A percentile compares a stretch with the other conserved stretches of the same genome.
Conservation (phyloP, 2,888 invertebrate genomes). For the Drosophila picticornis region DNA sequence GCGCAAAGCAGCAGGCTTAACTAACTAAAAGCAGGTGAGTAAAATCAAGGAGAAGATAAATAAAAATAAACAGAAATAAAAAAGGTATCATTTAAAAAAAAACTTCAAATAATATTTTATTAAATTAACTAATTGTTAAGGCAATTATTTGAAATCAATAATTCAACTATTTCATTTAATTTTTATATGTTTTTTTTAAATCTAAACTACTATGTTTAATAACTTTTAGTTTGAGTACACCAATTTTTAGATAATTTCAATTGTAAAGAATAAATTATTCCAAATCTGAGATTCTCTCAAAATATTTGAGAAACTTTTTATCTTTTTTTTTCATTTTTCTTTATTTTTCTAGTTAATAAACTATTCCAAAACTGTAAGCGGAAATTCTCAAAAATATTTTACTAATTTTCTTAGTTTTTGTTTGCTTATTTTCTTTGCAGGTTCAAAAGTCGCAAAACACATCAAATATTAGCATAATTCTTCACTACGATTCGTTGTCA, state of each 20-base stretch:
- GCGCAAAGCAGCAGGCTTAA: conserved; percentile 39
- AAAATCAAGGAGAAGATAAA: background rate
- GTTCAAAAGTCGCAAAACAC: conserved; percentile 79
- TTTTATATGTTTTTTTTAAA: background rate
- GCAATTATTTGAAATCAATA: background rate
- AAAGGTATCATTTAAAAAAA: background rate
- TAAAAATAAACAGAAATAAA: background rate
- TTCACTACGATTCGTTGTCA: conserved; percentile 53
- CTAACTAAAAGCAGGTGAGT: conserved; percentile 60
- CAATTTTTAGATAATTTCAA: rapidly evolving
- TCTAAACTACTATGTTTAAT: background rate
- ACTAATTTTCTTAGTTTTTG: background rate
- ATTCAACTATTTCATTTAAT: background rate
- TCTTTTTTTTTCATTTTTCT: background rate
- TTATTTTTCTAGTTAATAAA: background rate
- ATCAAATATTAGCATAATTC: conserved; percentile 79
- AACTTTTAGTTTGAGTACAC: background rate
- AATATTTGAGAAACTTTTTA: background rate
- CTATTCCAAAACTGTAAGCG: background rate
- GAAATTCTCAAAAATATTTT: background rate
- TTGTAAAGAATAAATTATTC: background rate
- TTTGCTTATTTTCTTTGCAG: conserved; percentile 50
- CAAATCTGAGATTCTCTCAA: background rate
- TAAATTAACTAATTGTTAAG: background rate
- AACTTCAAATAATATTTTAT: background rate